phyloP scores from a whole-genome alignment of 2,797 vertebrate species.

The Diplodus sargus region DNA sequence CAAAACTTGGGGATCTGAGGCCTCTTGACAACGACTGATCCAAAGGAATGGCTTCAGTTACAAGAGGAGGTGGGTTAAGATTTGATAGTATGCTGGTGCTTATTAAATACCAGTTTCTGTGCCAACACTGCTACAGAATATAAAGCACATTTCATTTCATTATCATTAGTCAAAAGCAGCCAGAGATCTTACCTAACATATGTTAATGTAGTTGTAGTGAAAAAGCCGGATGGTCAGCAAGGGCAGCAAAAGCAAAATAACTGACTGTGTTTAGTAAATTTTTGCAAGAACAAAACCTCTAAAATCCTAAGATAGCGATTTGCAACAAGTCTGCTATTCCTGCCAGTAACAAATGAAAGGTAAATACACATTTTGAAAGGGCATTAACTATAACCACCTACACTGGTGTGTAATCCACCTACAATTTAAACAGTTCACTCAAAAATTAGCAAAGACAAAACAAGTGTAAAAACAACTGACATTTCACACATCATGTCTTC shows the following conservation, averaged over 20 bases:
- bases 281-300: neutral
- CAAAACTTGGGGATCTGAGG: neutral
- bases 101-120: neutral
- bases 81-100: too few relatives aligned
- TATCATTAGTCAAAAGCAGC: neutral
- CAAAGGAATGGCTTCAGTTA: too few relatives aligned
- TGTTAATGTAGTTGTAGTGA: neutral
- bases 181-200: neutral
- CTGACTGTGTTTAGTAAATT: neutral
- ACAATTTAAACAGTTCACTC: neutral
- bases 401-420: neutral
- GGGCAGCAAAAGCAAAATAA: neutral
- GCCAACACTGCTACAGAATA: neutral
- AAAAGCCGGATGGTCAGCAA: neutral
- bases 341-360: too few relatives aligned
- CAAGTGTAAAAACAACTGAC: too few relatives aligned
- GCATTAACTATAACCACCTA: too few relatives aligned
- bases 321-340: neutral
- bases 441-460: neutral
- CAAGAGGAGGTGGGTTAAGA: too few relatives aligned
- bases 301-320: neutral
- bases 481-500: neutral
- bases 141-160: too few relatives aligned
- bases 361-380: neutral
- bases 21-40: too few relatives aligned